These are phyloP conservation scores for Odocoileus virginianus DNA, from an alignment of 2,113 vertebrate species.

Conservation along the genomic window DNA sequence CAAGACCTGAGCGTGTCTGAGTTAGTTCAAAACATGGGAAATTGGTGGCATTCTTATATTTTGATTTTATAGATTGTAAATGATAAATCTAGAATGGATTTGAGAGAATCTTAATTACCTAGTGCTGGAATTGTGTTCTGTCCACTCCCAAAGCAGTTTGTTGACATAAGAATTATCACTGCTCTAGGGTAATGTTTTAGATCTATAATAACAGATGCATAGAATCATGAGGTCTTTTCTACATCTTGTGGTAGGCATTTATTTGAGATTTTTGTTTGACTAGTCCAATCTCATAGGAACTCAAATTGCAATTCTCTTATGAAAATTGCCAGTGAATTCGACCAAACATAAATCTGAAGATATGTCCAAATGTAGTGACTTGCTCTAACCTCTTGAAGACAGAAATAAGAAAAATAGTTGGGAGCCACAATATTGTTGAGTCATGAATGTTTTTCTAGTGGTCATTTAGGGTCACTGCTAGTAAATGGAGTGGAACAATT, in stretches of 20 bases:
- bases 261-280: not conserved
- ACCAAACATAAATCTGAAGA: not conserved
- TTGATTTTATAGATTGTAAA: not conserved
- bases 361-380: not conserved
- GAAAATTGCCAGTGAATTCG: not conserved
- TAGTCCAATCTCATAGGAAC: not conserved
- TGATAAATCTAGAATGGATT: not conserved
- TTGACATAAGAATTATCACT: not conserved
- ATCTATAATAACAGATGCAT: not conserved
- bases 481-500: not conserved
- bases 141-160: not conserved
- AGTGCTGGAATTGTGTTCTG: not conserved
- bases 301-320: not conserved
- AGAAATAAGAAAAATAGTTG: not conserved
- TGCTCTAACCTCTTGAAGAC: not conserved
- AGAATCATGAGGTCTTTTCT: not conserved
- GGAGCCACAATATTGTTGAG: not conserved
- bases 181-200: not conserved
- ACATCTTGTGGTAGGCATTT: not conserved
- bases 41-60: not conserved
- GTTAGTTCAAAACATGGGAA: not conserved
- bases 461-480: conserved; percentile 42
- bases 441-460: not conserved
- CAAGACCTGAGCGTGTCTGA: not conserved
- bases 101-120: not conserved